A percentile compares a stretch with the other conserved stretches of the same genome.
phyloP scores from a whole-genome alignment of 2,113 vertebrate genomes.

The Orientallactaga bullata region DNA sequence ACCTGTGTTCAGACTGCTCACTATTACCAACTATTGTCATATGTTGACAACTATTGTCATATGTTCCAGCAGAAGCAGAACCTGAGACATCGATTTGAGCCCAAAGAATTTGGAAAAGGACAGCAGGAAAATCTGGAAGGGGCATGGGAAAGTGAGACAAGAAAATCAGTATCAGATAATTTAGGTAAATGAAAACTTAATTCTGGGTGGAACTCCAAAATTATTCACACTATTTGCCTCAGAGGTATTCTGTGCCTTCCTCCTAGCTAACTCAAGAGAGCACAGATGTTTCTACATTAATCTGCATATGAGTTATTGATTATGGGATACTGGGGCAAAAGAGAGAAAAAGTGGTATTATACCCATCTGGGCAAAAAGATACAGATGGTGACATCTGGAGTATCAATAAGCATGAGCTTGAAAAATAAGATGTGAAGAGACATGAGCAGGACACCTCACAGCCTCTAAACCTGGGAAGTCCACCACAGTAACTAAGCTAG shows the following conservation, averaged over 20 bases:
- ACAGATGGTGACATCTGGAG: not conserved
- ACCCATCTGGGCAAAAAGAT: not conserved
- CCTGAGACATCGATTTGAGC: slow-evolving; percentile 16
- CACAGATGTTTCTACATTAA: not conserved
- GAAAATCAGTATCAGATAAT: slow-evolving; percentile 41
- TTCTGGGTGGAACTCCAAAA: not conserved
- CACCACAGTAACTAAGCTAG: not conserved
- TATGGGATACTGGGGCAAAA: not conserved
- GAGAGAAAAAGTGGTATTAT: not conserved
- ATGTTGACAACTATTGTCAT: too few relatives aligned
- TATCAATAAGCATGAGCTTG: not conserved
- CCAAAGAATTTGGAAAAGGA: slow-evolving; percentile 29
- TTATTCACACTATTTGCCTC: slow-evolving; percentile 8
- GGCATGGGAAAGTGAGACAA: not conserved
- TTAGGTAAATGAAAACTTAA: slow-evolving; percentile 15
- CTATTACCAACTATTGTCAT: not conserved
- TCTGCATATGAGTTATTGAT: slow-evolving; percentile 29
- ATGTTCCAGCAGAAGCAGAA: not conserved
- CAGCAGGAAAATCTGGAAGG: not conserved
- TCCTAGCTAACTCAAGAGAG: not conserved
- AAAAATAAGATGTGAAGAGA: not conserved
- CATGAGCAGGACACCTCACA: not conserved
- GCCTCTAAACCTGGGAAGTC: not conserved
- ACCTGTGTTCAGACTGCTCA: not conserved
- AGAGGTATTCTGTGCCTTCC: not conserved